A percentile compares a stretch with the other conserved stretches of the same genome.
Evolutionary conservation across 2,113 vertebrate genomes (phyloP).

Genomic region (Etheostoma spectabile): DNA sequence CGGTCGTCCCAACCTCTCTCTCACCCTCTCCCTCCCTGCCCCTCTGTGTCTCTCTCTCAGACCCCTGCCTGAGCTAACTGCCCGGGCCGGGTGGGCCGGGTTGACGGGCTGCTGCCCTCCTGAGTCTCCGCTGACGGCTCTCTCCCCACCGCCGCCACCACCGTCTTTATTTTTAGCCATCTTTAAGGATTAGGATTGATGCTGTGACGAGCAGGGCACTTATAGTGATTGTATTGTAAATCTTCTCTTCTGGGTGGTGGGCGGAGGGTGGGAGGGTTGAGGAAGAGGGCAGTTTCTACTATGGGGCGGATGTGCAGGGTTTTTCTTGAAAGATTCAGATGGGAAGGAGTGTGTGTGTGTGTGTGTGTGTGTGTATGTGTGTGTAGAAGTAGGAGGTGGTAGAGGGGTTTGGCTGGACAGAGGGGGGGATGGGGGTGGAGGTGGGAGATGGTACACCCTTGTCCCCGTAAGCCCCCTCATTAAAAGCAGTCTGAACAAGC

Average conservation of each 20-base stretch:
- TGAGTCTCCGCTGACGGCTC: constrained; percentile 89
- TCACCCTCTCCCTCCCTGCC: constrained; percentile 49
- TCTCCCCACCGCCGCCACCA: constrained; percentile 59
- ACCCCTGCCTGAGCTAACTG: constrained; percentile 88
- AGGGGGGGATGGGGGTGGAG: constrained; percentile 52
- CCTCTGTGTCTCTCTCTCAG: constrained; percentile 41
- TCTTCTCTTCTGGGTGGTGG: constrained; percentile 87
- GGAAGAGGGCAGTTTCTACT: constrained; percentile 78
- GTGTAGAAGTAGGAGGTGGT: constrained; percentile 69
- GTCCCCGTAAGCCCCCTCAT: constrained; percentile 85
- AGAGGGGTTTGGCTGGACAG: constrained; percentile 72
- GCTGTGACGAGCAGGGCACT: constrained; percentile 97
- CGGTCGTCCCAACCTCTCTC: constrained; percentile 87
- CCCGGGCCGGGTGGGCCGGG: constrained; percentile 82
- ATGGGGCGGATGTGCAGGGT: constrained; percentile 65
- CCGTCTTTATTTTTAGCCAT: constrained; percentile 99
- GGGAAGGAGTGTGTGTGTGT: constrained; percentile 39
- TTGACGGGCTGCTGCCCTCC: constrained; percentile 93
- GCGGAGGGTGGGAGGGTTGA: constrained; percentile 45
- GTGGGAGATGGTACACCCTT: constrained; percentile 82
- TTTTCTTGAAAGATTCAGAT: constrained; percentile 73
- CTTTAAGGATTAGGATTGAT: constrained; percentile 99
- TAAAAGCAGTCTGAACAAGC: constrained; percentile 83
- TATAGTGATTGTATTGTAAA: constrained; percentile 99
- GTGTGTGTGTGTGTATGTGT: constrained; percentile 45